A percentile compares a stretch with the other conserved stretches of the same genome.
These are phyloP conservation scores for Cinclus mexicanus DNA, from an alignment of 2,113 vertebrate genomes.

Conservation along the genomic window DNA sequence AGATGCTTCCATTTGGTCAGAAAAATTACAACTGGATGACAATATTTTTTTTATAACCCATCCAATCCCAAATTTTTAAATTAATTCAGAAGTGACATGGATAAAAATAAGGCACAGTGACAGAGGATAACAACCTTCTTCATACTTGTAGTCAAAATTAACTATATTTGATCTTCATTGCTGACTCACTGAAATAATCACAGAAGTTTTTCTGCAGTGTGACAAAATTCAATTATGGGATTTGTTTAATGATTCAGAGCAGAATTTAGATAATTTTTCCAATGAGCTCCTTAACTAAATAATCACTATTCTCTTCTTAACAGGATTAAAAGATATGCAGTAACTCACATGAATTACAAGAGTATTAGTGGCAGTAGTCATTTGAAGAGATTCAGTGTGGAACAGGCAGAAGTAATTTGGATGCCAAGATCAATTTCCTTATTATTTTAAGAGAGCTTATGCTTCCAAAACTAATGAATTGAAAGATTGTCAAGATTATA, in stretches of 20 bases:
- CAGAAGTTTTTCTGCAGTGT: background rate
- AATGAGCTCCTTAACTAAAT: conserved; percentile 40
- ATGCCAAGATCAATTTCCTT: conserved; percentile 37
- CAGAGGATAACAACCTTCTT: background rate
- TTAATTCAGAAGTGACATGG: background rate
- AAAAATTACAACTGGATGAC: background rate
- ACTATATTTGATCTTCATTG: background rate
- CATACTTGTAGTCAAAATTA: background rate
- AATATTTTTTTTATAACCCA: background rate
- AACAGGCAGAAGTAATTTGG: conserved; percentile 27
- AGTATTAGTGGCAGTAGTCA: conserved; percentile 36
- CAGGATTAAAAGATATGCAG: conserved; percentile 55
- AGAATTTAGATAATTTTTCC: conserved; percentile 43
- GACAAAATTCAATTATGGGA: conserved; percentile 39
- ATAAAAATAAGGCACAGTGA: background rate
- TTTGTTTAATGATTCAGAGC: conserved; percentile 50
- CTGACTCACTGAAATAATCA: background rate
- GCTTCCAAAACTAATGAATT: conserved; percentile 2
- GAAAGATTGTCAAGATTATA: background rate
- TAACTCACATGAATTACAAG: conserved; percentile 22
- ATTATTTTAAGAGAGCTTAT: background rate
- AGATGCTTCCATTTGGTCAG: background rate
- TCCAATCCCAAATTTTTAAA: background rate
- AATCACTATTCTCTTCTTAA: conserved; percentile 55
- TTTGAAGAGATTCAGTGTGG: conserved; percentile 1